Base-by-base conservation (phyloP, 1,140 invertebrate species). In the Nymphalis io region DNA sequence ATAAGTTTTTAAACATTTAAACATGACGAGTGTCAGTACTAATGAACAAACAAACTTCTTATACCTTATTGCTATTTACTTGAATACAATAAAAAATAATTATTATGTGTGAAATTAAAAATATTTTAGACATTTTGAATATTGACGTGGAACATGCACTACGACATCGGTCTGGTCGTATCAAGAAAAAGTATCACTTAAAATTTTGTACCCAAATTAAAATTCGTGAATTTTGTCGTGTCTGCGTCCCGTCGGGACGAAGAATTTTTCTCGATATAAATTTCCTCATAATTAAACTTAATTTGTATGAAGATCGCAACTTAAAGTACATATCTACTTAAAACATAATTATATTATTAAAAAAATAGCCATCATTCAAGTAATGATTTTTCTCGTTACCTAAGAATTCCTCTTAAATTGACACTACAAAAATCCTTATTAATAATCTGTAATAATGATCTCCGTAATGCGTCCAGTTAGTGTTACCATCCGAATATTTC, bases 131-230 rank as follows among this genome's bases (percentile, higher is more conserved):
- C 33, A 40, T 63, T 71, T 69, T 15, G 11, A 46, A 69, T 60
- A 61, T 20, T 57, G 21, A 20, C 65, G 12, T 11, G 42, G 20
- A 44, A 60, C 11, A 15, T 72, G 11, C 16, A 71, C 81, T 33
- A 62, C 69, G 53, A 81, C 81, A 75, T 63, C 15, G 53, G 53
- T 40, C 57, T 40, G 58, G 51, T 48, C 71, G 68, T 85, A 86
- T 84, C 79, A 72, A 70, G 72, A 85, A 83, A 84, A 84, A 81
- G 78, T 84, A 85, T 83, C 80, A 79, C 78, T 85, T 85, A 82
- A 84, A 87, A 82, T 83, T 83, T 82, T 78, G 77, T 66, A 76
- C 58, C 78, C 83, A 85, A 90, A 90, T 90, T 90, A 88, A 90
- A 90, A 88, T 90, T 85, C 81, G 85, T 84, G 82, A 86, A 83